A percentile compares a stretch with the other conserved stretches of the same genome.
Evolutionary conservation across 1,140 invertebrate genomes (phyloP).

Genomic region (Anastatus disparis): DNA sequence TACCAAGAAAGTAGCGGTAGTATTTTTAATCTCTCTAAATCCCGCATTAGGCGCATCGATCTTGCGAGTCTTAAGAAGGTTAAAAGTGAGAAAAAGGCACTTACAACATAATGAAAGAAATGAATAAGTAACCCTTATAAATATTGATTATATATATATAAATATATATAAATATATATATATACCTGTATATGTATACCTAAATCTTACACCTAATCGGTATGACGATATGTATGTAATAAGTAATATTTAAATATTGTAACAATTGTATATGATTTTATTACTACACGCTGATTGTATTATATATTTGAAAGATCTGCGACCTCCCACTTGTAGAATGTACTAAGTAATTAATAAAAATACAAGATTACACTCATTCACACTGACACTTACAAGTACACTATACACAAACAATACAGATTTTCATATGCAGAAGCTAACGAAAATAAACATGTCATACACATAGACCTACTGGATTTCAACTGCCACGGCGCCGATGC

Average conservation of each 20-base stretch:
- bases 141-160: slow-evolving; percentile 59
- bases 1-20: slow-evolving; percentile 36
- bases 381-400: slow-evolving; percentile 33
- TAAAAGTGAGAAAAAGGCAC: slow-evolving; percentile 33
- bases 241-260: slow-evolving; percentile 69
- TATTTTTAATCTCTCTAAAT: slow-evolving; percentile 40
- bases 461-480: slow-evolving; percentile 51
- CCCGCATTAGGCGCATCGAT: slow-evolving; percentile 39
- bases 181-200: slow-evolving; percentile 63
- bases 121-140: slow-evolving; percentile 62
- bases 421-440: slow-evolving; percentile 16
- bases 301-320: slow-evolving; percentile 67
- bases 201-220: slow-evolving; percentile 56
- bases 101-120: slow-evolving; percentile 44
- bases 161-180: slow-evolving; percentile 57
- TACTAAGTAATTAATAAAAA: slow-evolving; percentile 42
- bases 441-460: slow-evolving; percentile 22
- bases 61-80: slow-evolving; percentile 36
- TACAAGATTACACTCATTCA: slow-evolving; percentile 28
- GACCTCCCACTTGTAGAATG: slow-evolving; percentile 66
- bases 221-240: slow-evolving; percentile 66
- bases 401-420: slow-evolving; percentile 31
- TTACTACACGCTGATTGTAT: slow-evolving; percentile 68
- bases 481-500: slow-evolving; percentile 62
- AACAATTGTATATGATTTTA: slow-evolving; percentile 70